Evolutionary conservation across 2,113 vertebrate species (phyloP), one percentile per base, ranked within the genome.

Genomic region (Petromus typicus): DNA sequence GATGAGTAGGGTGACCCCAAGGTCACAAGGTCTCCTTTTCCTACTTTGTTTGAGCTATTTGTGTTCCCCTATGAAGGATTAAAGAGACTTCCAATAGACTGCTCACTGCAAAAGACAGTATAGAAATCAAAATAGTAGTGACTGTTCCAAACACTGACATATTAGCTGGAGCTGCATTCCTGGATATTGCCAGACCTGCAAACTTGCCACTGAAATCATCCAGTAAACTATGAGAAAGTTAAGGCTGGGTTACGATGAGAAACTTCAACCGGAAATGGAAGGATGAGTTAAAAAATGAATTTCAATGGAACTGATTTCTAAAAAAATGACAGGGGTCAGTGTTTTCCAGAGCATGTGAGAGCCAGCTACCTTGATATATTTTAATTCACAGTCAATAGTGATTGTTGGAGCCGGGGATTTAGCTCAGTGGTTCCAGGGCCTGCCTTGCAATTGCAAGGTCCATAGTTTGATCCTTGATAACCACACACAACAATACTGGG

Each of bases 1-100:
- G 59, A 57, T 61, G 56, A 73, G 37, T 13, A 23, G n/a, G n/a
- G 45, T 22, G 30, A 10, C 40, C 40, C 40, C 10, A 22, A 66
- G 13, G 1, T 51, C n/a, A 45, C 57, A n/a, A 54, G 12, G 43
- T 37, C 59, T 88, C 25, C 32, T 54, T 14, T 43, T 69, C 18
- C 48, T 20, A 23, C 17, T 45, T 27, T 37, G 59, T 76, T 25
- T 48, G 71, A 48, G 4, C 27, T 13, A 11, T 63, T 54, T 22
- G 16, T 59, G 61, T 43, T 57, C 5, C 0, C 27, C 9, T 16
- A 22, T 18, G 16, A 59, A 43, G 1, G 0, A 40, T 10, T 43
- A 40, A 18, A 22, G 10, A 9, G 54, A 17, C 13, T 75, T 75
- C 27, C 43, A 30, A 8, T 45, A 30, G 71, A 17, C 43, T 40